A percentile compares a stretch with the other conserved stretches of the same genome.
These are phyloP conservation scores for Danio rerio DNA, from an alignment of 2,113 vertebrate species.

Conservation along the genomic window DNA sequence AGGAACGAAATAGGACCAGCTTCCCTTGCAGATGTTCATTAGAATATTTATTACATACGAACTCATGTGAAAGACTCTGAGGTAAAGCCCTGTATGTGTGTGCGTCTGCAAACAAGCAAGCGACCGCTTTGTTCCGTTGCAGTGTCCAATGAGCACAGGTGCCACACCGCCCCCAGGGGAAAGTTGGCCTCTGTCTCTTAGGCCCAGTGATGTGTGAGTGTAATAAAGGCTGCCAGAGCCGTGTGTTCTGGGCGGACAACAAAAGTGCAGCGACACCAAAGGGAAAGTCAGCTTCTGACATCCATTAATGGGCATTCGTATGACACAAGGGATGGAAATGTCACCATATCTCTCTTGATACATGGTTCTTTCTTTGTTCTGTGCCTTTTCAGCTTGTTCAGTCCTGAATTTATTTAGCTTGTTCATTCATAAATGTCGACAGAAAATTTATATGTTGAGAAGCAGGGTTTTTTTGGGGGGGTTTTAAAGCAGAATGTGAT, in stretches of 20 bases:
- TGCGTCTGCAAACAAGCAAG: neutral
- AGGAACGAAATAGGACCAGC: constrained; percentile 4
- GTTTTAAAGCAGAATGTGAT: neutral
- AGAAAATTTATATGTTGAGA: neutral
- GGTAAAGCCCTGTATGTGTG: constrained; percentile 21
- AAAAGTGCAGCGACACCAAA: constrained; percentile 44
- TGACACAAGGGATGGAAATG: constrained; percentile 30
- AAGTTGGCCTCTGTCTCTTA: constrained; percentile 50
- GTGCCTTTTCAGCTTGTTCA: constrained; percentile 20
- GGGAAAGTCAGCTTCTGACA: constrained; percentile 19
- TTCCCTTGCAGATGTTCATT: constrained; percentile 64
- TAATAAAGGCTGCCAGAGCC: constrained; percentile 42
- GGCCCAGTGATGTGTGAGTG: constrained; percentile 49
- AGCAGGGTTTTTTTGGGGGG: neutral
- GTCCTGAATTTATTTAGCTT: neutral
- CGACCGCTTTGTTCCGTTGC: constrained; percentile 57
- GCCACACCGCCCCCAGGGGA: constrained; percentile 52
- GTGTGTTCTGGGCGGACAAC: constrained; percentile 23
- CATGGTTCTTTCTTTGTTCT: constrained; percentile 34
- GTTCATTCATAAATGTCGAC: constrained; percentile 17
- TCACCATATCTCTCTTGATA: constrained; percentile 7
- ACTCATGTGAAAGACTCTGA: constrained; percentile 47
- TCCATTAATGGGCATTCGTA: constrained; percentile 1
- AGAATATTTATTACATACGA: constrained; percentile 62
- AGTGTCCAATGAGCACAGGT: constrained; percentile 63